A percentile compares a stretch with the other conserved stretches of the same genome.
Evolutionary conservation across 2,797 vertebrate species (phyloP).

Genomic region (Coluber constrictor): DNA sequence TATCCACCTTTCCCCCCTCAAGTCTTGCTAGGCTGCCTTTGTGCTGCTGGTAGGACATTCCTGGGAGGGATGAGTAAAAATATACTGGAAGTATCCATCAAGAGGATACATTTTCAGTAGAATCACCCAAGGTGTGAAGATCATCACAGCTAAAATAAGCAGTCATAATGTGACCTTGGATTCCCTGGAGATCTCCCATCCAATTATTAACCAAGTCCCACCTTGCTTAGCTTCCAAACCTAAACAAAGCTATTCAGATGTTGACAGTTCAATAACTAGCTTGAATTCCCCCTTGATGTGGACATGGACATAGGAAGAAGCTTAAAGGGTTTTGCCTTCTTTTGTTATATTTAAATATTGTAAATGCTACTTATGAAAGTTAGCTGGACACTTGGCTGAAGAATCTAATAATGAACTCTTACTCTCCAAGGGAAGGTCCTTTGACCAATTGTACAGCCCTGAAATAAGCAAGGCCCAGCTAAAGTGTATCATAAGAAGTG

Average conservation of each 20-base stretch:
- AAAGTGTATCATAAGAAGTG: background rate
- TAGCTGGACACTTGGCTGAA: background rate
- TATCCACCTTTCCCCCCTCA: too few relatives aligned
- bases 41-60: background rate
- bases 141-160: background rate
- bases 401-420: background rate
- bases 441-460: background rate
- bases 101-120: background rate
- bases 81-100: background rate
- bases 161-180: background rate
- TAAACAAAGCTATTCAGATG: background rate
- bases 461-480: background rate
- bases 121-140: background rate
- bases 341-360: background rate
- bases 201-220: background rate
- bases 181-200: background rate
- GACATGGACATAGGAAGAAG: background rate
- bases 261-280: background rate
- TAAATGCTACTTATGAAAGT: background rate
- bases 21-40: background rate
- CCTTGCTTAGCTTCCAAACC: background rate
- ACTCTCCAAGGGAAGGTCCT: background rate
- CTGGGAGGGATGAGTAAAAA: background rate
- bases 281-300: background rate
- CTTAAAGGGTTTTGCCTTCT: background rate